Evolutionary conservation across 2,797 vertebrate genomes (phyloP), one percentile per base, ranked within the genome.

Genomic region (Luscinia megarhynchos): DNA sequence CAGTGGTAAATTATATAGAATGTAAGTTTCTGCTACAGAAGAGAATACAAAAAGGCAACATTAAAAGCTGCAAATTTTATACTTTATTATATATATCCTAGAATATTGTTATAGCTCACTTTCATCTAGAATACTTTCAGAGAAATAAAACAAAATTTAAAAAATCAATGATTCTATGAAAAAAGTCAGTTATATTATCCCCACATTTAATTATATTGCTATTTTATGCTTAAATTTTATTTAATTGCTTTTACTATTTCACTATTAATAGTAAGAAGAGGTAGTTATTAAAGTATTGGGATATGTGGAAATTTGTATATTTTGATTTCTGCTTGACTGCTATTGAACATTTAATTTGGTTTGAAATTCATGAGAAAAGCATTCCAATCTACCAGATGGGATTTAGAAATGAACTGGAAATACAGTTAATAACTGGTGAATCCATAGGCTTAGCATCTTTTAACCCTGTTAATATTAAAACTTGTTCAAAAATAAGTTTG

Each of bases 281-380:
- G 3, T 57, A 79, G 20, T 22, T 85, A 11, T 69, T 81, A 58
- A 40, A 13, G 29, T 76, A 58, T 58, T 73, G 23, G 43, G 15
- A 46, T 68, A 24, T 41, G 9, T 64, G n/a, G 20, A 84, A 89
- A 89, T 79, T 10, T 69, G 26, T 24, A 11, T 87, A 32, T 54
- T 89, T 94, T 93, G 9, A 50, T 82, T 92, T 91, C 67, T 86
- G 16, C 46, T 64, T 75, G 34, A 73, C 51, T 82, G 55, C 38
- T 54, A 51, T 29, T 81, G 69, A 84, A 20, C 22, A 7, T 78
- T 75, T 82, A 81, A 41, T 64, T 90, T 62, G n/a, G 12, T 84
- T 89, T 92, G 58, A 50, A 84, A 68, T 77, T 93, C 36, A 54
- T 41, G 23, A 87, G 29, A 13, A 38, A 78, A 81, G 41, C 34